These are phyloP conservation scores for Lasioglossum marginatum DNA, from an alignment of 2,888 invertebrate genomes.

Conservation along the genomic window DNA sequence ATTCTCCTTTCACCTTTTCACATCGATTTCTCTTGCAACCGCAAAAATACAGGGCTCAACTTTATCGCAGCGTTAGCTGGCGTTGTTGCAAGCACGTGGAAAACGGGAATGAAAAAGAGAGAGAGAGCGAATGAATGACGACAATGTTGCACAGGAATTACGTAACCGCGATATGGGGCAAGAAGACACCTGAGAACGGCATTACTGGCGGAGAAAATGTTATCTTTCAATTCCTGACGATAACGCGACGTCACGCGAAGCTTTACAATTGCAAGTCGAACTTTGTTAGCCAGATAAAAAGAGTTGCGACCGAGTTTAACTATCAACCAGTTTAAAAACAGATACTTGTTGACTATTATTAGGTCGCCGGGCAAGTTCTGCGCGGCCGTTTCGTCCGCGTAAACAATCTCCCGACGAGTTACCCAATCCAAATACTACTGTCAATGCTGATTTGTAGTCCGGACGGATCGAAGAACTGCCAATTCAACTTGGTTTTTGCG, in stretches of 20 bases:
- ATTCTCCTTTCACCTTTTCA: background rate
- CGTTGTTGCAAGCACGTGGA: background rate
- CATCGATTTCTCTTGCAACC: background rate
- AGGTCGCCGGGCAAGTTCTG: background rate
- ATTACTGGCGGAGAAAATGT: background rate
- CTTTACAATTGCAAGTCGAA: background rate
- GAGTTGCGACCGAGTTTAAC: background rate
- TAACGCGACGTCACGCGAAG: background rate
- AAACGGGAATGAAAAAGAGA: background rate
- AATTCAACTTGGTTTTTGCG: background rate
- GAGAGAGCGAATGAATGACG: background rate
- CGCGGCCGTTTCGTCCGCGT: background rate
- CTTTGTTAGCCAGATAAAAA: background rate
- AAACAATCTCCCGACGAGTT: background rate
- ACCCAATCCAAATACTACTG: slow-evolving; percentile 1
- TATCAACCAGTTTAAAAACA: background rate
- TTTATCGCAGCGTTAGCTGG: background rate
- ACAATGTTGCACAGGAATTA: background rate
- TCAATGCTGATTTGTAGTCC: background rate
- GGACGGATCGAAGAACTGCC: background rate
- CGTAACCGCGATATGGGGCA: background rate
- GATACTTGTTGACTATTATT: slow-evolving; percentile 7
- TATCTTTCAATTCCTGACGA: background rate
- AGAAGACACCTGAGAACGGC: background rate
- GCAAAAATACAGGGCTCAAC: background rate